Evolutionary conservation across 2,888 invertebrate genomes (phyloP).

Genomic region (Lacanobia wlatinum): DNA sequence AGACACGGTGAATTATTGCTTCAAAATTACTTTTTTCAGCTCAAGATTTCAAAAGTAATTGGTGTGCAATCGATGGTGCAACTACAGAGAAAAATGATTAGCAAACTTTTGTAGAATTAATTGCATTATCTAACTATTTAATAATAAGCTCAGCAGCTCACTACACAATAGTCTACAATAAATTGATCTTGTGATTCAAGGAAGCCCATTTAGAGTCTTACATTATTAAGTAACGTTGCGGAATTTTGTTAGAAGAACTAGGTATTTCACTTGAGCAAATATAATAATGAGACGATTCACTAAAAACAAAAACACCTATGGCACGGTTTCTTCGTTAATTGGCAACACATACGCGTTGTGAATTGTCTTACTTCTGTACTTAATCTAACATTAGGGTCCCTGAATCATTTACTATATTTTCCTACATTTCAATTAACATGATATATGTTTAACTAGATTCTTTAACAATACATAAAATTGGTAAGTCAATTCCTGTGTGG

Average conservation of each 20-base stretch:
- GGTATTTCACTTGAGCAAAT: constrained; percentile 83
- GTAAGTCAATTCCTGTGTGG: constrained; percentile 65
- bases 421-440: constrained; percentile 65
- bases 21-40: constrained; percentile 53
- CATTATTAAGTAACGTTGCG: constrained; percentile 75
- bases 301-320: constrained; percentile 83
- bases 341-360: constrained; percentile 68
- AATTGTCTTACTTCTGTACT: constrained; percentile 69
- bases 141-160: constrained; percentile 68
- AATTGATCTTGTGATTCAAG: constrained; percentile 78
- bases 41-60: constrained; percentile 53
- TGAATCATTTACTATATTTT: constrained; percentile 66
- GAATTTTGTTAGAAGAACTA: constrained; percentile 68
- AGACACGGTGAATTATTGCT: constrained; percentile 68
- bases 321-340: constrained; percentile 88
- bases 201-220: constrained; percentile 83
- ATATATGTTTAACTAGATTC: constrained; percentile 62
- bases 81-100: constrained; percentile 43
- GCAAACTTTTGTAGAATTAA: constrained; percentile 39
- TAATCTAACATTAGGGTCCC: constrained; percentile 73
- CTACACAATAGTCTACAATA: constrained; percentile 65
- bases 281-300: constrained; percentile 74
- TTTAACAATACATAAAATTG: constrained; percentile 63
- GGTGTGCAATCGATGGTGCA: constrained; percentile 48
- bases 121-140: constrained; percentile 57